Evolutionary conservation across 2,888 invertebrate species (phyloP), one percentile per base, ranked within the genome.

Genomic region (Tenodera sinensis): DNA sequence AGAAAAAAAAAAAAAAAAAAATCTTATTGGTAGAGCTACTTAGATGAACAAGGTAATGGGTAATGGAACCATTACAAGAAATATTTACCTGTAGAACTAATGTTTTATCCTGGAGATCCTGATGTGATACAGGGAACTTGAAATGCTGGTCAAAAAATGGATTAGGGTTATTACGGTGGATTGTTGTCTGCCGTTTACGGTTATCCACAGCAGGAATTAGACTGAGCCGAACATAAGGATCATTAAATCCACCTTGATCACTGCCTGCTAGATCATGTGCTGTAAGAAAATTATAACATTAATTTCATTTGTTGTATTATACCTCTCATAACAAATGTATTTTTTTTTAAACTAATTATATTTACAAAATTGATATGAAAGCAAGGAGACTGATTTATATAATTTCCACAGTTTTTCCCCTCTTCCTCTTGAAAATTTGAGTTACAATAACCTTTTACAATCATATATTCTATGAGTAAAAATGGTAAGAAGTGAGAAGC

Each of bases 61-160:
- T n/a, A n/a, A n/a, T n/a, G n/a, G 30, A 54, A 54, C 15, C 2
- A 15, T 71, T 12, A 28, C 20, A 86, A 42, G 1, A 25, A 83
- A 30, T 42, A 83, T 86, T 91, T 91, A 96, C 96, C 94, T 97
- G 97, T n/a, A 97, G 93, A 90, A 96, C 93, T 87, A 98, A 93
- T 34, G 96, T 96, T 93, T 97, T 97, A 90, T 97, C 97, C 88
- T 96, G 95, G 84, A 98, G 94, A 91, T 98, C 98, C 91, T 98
- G 98, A 91, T 97, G 97, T 25, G 98, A 97, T 14, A 98, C 97
- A 0, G 98, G 98, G 93, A 98, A 98, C 93, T 98, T 98, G 94
- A 98, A 98, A 93, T 97, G 97, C 92, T 98, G 97, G 94, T 98
- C 97, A 93, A 98, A 98, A 93, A 96, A 96, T 0, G 98, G 98